These are phyloP conservation scores for Drosophila bipectinata DNA, from an alignment of 1,140 invertebrate species.

Conservation along the genomic window DNA sequence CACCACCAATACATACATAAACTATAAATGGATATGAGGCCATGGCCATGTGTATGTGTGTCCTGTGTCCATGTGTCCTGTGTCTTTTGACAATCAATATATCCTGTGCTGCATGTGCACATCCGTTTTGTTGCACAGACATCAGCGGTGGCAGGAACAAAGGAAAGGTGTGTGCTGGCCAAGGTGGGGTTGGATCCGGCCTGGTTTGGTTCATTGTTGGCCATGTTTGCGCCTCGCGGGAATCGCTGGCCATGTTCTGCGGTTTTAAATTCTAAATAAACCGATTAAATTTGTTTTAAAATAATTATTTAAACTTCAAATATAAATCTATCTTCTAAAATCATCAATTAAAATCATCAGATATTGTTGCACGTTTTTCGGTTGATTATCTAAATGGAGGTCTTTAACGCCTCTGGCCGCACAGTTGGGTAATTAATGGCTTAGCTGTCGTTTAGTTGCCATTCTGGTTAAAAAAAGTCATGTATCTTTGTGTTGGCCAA, in stretches of 20 bases:
- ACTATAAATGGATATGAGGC: background rate
- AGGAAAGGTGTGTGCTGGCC: conserved; percentile 67
- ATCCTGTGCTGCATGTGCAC: conserved; percentile 72
- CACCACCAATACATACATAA: background rate
- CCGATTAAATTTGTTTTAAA: too few relatives aligned
- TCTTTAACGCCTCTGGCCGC: background rate
- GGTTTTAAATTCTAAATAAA: conserved; percentile 46
- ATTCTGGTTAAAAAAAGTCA: conserved; percentile 2
- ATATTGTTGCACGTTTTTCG: background rate
- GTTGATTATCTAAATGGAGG: background rate
- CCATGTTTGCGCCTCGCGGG: conserved; percentile 38
- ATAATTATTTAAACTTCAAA: too few relatives aligned
- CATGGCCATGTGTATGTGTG: background rate
- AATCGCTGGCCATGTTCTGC: conserved; percentile 31
- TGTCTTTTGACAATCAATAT: conserved; percentile 71
- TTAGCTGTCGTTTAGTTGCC: conserved; percentile 34
- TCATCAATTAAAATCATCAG: too few relatives aligned
- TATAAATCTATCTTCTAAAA: too few relatives aligned
- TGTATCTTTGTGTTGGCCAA: background rate
- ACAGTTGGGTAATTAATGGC: conserved; percentile 32
- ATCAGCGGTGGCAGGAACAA: conserved; percentile 21
- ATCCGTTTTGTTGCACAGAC: conserved; percentile 56
- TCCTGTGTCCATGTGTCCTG: too few relatives aligned
- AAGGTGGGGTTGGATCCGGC: background rate
- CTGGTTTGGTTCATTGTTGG: conserved; percentile 44